Conservation (phyloP, 64 coral and sea anemone species). For the Pocillopora verrucosa region DNA sequence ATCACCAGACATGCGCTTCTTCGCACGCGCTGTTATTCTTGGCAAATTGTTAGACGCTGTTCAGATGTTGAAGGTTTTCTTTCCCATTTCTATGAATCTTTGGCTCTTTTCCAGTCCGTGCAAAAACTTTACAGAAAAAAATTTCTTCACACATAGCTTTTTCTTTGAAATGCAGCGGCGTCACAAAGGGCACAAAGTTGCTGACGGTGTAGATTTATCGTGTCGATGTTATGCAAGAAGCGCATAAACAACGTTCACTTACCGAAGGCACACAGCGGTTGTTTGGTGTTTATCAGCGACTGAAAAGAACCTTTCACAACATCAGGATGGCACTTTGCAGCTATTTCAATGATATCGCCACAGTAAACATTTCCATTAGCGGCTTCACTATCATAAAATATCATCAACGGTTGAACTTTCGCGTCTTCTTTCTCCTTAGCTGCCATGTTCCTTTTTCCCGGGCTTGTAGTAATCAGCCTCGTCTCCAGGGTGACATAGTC, state of each 20-base stretch:
- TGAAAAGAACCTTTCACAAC: constrained; percentile 76
- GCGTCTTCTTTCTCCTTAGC: constrained; percentile 25
- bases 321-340: constrained; percentile 88
- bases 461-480: constrained; percentile 30
- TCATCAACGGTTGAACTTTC: constrained; percentile 65
- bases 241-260: constrained; percentile 7
- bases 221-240: neutral
- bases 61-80: no score
- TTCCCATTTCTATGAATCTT: neutral
- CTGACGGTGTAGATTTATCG: constrained; percentile 32
- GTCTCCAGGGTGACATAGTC: neutral
- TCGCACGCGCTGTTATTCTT: no score
- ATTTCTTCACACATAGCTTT: neutral
- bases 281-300: constrained; percentile 67
- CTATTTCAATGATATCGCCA: constrained; percentile 94
- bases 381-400: constrained; percentile 96
- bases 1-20: no score
- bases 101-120: neutral
- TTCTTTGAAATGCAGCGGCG: neutral
- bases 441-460: constrained; percentile 98
- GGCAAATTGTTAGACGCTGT: no score
- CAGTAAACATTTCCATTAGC: constrained; percentile 76
- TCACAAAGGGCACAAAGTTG: neutral
- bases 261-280: constrained; percentile 79
- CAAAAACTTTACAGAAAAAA: neutral